Percentiles rank a stretch among this genome's conserved stretches.
Evolutionary conservation across 2,797 vertebrate species (phyloP).

Genomic region (Megalops cyprinoides): DNA sequence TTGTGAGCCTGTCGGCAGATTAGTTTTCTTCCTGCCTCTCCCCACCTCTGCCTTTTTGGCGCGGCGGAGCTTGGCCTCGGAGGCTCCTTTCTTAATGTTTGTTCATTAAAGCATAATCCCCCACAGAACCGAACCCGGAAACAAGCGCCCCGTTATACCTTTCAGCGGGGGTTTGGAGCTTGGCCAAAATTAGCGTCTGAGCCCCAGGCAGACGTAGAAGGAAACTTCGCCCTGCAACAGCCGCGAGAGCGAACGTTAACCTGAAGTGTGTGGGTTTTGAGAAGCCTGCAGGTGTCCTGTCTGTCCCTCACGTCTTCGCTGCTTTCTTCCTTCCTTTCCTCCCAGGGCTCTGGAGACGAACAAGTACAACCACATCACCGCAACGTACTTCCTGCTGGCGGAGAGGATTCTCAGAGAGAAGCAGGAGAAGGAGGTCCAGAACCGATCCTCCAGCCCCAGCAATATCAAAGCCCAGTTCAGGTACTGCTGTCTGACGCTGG

Average conservation of each 20-base stretch:
- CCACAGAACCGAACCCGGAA: not conserved
- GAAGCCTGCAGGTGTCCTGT: not conserved
- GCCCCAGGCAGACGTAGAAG: not conserved
- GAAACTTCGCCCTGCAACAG: not conserved
- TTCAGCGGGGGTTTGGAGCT: not conserved
- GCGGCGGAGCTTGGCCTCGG: not conserved
- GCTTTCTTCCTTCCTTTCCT: not conserved
- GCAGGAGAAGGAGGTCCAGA: constrained; percentile 90
- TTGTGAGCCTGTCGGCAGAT: not conserved
- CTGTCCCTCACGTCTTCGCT: not conserved
- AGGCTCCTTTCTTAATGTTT: not conserved
- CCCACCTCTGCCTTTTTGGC: not conserved
- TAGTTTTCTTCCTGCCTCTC: not conserved
- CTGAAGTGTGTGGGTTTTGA: not conserved
- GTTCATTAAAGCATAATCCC: not conserved
- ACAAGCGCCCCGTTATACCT: not conserved
- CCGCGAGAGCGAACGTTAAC: not conserved
- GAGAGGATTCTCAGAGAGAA: constrained; percentile 91
- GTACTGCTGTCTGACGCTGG: constrained; percentile 57
- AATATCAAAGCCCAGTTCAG: constrained; percentile 94
- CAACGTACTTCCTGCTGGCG: constrained; percentile 92
- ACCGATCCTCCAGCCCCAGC: constrained; percentile 86
- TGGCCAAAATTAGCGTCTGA: no score
- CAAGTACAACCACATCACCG: constrained; percentile 96
- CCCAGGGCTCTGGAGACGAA: constrained; percentile 90